These are phyloP conservation scores for Danio albolineatus DNA, from an alignment of 2,797 vertebrate genomes.

Conservation along the genomic window DNA sequence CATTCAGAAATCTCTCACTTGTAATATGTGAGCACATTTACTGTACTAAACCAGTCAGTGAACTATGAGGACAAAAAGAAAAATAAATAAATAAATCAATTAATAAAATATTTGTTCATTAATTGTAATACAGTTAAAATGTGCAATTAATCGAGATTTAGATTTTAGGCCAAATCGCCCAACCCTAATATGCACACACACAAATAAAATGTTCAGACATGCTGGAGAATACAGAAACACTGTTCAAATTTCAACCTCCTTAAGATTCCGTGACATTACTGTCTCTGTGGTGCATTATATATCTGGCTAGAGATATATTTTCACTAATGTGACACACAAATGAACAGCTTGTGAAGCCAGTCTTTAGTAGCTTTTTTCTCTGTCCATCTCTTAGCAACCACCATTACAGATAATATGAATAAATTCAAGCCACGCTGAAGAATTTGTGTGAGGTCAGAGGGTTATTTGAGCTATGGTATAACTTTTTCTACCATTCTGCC, in stretches of 20 bases:
- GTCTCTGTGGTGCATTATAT: slow-evolving; percentile 23
- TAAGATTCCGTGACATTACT: slow-evolving; percentile 9
- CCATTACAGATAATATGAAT: slow-evolving; percentile 50
- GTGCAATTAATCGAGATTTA: too few relatives aligned
- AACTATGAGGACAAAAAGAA: too few relatives aligned
- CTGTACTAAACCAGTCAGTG: too few relatives aligned
- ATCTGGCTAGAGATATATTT: slow-evolving; percentile 33
- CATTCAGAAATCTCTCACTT: too few relatives aligned
- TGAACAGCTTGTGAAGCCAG: slow-evolving; percentile 15
- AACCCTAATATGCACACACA: too few relatives aligned
- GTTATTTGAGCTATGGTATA: slow-evolving; percentile 35
- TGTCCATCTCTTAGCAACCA: slow-evolving; percentile 49
- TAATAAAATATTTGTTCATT: too few relatives aligned
- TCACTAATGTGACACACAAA: slow-evolving; percentile 39
- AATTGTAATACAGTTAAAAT: too few relatives aligned
- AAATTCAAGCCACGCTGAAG: slow-evolving; percentile 39
- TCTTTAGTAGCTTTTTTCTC: slow-evolving; percentile 1
- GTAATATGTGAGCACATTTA: too few relatives aligned
- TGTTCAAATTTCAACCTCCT: not conserved
- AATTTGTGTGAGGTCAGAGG: slow-evolving; percentile 42
- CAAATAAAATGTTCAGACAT: not conserved
- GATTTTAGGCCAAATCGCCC: too few relatives aligned
- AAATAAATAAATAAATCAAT: too few relatives aligned
- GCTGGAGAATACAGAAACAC: not conserved
- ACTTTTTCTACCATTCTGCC: slow-evolving; percentile 46